Evolutionary conservation across 2,888 invertebrate genomes (phyloP).

Genomic region (Pycnomerus fuliginosus): DNA sequence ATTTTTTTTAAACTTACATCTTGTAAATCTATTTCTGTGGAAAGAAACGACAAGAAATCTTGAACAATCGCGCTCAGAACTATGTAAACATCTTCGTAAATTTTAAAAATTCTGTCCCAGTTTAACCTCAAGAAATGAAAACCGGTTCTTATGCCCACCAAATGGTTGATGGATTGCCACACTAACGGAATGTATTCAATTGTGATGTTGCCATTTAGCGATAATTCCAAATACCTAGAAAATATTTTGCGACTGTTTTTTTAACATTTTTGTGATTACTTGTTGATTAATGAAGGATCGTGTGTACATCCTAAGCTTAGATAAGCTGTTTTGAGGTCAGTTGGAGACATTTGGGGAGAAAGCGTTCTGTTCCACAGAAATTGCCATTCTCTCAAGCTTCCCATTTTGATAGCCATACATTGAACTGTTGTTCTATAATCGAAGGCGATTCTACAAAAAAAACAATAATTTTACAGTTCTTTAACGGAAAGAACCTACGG

Average conservation of each 20-base stretch:
- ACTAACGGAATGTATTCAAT: slow-evolving; percentile 46
- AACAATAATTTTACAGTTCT: slow-evolving; percentile 1
- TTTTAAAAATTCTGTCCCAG: slow-evolving; percentile 45
- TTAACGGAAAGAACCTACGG: slow-evolving; percentile 37
- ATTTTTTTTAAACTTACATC: slow-evolving; percentile 47
- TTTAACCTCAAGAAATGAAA: slow-evolving; percentile 47
- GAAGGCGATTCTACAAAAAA: slow-evolving; percentile 59
- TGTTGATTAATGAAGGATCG: slow-evolving; percentile 55
- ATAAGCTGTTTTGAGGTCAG: slow-evolving; percentile 53
- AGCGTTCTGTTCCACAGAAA: slow-evolving; percentile 66
- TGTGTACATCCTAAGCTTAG: slow-evolving; percentile 57
- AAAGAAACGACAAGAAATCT: slow-evolving; percentile 46
- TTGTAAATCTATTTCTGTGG: slow-evolving; percentile 48
- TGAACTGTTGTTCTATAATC: slow-evolving; percentile 65
- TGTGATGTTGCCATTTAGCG: slow-evolving; percentile 43
- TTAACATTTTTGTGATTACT: slow-evolving; percentile 45
- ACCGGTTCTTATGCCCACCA: slow-evolving; percentile 45
- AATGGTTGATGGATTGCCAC: slow-evolving; percentile 48
- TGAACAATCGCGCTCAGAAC: slow-evolving; percentile 46
- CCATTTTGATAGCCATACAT: slow-evolving; percentile 63
- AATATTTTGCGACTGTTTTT: slow-evolving; percentile 1
- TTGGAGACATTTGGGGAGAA: slow-evolving; percentile 60
- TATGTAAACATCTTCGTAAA: slow-evolving; percentile 43
- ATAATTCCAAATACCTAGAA: slow-evolving; percentile 47
- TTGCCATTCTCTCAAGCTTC: slow-evolving; percentile 68